Conservation (phyloP, 2,797 vertebrate species). For the Parotocinclus haroldoi region DNA sequence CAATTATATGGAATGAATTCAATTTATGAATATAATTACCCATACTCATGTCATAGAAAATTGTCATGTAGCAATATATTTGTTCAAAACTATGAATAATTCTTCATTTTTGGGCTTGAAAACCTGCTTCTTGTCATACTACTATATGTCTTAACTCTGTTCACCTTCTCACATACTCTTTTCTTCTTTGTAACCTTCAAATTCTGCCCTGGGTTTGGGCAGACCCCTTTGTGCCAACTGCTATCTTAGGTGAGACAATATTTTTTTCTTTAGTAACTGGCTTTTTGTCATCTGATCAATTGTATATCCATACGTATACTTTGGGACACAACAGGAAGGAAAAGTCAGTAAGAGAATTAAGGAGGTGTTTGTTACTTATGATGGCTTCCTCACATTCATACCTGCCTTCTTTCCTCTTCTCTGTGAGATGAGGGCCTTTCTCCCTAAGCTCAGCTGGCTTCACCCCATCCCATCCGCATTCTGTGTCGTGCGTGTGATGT, state of each 20-base stretch:
- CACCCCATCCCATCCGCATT: slow-evolving; percentile 77
- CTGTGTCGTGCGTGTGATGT: slow-evolving; percentile 71
- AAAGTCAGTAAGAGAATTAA: slow-evolving; percentile 23
- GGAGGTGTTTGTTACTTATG: slow-evolving; percentile 46
- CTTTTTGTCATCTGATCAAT: slow-evolving; percentile 24
- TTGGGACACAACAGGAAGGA: slow-evolving; percentile 27
- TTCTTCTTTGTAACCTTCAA: slow-evolving; percentile 40
- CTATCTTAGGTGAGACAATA: slow-evolving; percentile 88
- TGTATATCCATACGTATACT: slow-evolving; percentile 26
- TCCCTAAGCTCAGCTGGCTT: slow-evolving; percentile 61
- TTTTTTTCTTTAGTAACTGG: slow-evolving; percentile 27
- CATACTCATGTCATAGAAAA: no score
- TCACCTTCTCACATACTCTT: slow-evolving; percentile 28
- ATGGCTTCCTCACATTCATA: slow-evolving; percentile 60
- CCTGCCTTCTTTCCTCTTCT: slow-evolving; percentile 57
- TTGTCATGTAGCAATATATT: no score
- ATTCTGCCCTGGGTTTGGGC: slow-evolving; percentile 52
- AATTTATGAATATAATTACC: no score
- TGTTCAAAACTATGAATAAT: background rate
- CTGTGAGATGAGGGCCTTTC: slow-evolving; percentile 54
- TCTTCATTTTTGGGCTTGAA: slow-evolving; percentile 11
- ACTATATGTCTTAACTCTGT: slow-evolving; percentile 39
- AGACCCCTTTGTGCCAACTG: slow-evolving; percentile 91
- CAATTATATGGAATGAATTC: no score
- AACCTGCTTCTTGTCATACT: slow-evolving; percentile 19